Evolutionary conservation across 2,888 invertebrate genomes (phyloP), one percentile per base, ranked within the genome.

Genomic region (Allygus modestus): DNA sequence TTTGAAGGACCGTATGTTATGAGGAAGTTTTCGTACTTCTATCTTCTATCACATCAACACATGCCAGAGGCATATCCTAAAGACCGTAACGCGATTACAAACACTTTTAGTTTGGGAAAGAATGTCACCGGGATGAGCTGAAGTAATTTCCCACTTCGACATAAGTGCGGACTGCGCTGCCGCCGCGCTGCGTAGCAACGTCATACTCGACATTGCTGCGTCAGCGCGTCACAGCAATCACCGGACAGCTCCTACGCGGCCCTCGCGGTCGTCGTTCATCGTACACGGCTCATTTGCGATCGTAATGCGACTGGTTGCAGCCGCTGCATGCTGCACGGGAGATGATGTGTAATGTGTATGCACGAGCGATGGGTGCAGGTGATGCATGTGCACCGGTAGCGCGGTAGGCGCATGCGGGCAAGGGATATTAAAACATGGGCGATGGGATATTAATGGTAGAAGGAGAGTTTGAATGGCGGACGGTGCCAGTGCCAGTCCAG

Each of bases 271-370:
- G 58, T 58, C 58, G 58, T 58, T 20, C 65, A 28, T 65, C 28
- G 65, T 65, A 17, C 65, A 65, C 65, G 65, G 65, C 12, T 65
- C 65, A 31, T 58, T 58, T 65, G 28, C 58, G 65, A 31, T 65
- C 65, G 65, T 65, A 65, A 28, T 31, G n/a, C 65, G 65, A 31
- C 15, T 2, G 17, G 15, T n/a, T n/a, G n/a, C n/a, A n/a, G n/a
- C n/a, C n/a, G n/a, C n/a, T n/a, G n/a, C n/a, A n/a, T 2, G 65
- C 28, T 7, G 28, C 4, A 2, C 17, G 11, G 17, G 28, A 2
- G 65, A 65, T 65, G 65, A 26, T 5, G 23, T 54, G 46, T 37
- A 37, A 37, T 17, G 46, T 46, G 46, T 17, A 46, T 46, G 46
- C 17, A 46, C 15, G 46, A 7, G 37, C 37, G 37, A 9, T 23